Conservation (phyloP, 2,113 vertebrate genomes). For the Geothlypis trichas region DNA sequence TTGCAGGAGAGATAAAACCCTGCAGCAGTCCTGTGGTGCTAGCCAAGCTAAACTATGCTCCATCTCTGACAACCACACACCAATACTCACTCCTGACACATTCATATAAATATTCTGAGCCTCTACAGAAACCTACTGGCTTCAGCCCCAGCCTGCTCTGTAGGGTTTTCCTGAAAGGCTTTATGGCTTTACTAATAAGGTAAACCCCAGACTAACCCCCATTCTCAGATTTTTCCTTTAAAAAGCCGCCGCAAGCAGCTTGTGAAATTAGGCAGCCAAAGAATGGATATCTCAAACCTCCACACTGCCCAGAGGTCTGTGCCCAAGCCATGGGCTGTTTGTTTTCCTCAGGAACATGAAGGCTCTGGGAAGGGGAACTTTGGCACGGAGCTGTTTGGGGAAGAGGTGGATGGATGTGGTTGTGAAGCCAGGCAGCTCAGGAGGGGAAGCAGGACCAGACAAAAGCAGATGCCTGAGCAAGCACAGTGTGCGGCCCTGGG, state of each 20-base stretch:
- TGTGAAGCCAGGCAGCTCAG: not conserved
- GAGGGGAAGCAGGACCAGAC: not conserved
- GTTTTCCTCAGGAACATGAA: rapidly evolving
- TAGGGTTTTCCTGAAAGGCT: slow-evolving; percentile 6
- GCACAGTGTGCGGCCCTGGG: slow-evolving; percentile 30
- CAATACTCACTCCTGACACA: not conserved
- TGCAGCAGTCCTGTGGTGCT: not conserved
- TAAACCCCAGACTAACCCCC: not conserved
- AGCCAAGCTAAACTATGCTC: not conserved
- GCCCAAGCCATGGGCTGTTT: not conserved
- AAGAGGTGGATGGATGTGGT: not conserved
- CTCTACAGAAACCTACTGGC: not conserved
- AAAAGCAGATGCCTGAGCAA: not conserved
- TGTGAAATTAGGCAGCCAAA: not conserved
- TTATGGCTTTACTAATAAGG: not conserved
- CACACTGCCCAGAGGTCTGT: not conserved
- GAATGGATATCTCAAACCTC: not conserved
- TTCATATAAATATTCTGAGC: not conserved
- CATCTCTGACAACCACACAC: not conserved
- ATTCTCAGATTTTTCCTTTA: not conserved
- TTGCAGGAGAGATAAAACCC: not conserved
- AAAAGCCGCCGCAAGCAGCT: not conserved
- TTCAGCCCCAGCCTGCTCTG: not conserved
- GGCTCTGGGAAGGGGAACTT: not conserved
- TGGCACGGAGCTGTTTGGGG: not conserved